A percentile compares a stretch with the other conserved stretches of the same genome.
phyloP scores from a whole-genome alignment of 2,888 invertebrate species.

The Cataglyphis altisquamis region DNA sequence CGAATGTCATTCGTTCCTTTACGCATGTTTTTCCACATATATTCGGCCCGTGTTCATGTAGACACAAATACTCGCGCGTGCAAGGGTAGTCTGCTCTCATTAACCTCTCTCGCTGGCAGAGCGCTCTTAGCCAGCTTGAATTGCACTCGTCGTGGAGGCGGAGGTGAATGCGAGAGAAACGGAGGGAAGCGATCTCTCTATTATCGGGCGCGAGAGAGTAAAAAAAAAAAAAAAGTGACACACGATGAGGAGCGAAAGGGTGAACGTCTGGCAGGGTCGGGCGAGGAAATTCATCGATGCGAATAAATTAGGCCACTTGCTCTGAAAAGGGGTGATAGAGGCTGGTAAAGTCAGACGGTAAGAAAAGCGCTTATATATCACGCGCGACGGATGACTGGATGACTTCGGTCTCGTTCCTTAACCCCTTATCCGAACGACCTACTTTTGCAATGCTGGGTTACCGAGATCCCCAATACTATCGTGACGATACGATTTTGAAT shows the following conservation, averaged over 20 bases:
- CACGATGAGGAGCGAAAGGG: conserved; percentile 22
- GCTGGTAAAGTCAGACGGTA: not conserved
- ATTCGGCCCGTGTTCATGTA: not conserved
- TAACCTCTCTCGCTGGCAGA: conserved; percentile 79
- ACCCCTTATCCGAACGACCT: conserved; percentile 26
- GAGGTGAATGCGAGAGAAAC: conserved; percentile 25
- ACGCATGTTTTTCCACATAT: conserved; percentile 32
- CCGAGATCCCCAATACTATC: not conserved
- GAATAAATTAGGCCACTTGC: conserved; percentile 75
- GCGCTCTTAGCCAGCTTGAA: conserved; percentile 80
- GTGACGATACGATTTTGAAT: not conserved
- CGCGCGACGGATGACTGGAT: conserved; percentile 18
- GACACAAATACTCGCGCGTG: not conserved
- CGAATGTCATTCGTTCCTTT: conserved; percentile 17
- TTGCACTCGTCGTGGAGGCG: conserved; percentile 77
- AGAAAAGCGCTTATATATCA: conserved; percentile 35
- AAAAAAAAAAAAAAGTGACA: conserved; percentile 44
- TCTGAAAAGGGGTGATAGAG: conserved; percentile 23
- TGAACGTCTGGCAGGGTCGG: conserved; percentile 24
- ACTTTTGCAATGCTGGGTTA: not conserved
- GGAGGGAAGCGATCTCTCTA: conserved; percentile 17
- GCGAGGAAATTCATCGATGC: conserved; percentile 71
- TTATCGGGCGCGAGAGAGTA: conserved; percentile 27
- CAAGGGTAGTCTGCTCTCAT: conserved; percentile 74
- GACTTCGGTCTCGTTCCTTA: conserved; percentile 36